Evolutionary conservation across 2,113 vertebrate species (phyloP).

Genomic region (Catharus fuscescens): DNA sequence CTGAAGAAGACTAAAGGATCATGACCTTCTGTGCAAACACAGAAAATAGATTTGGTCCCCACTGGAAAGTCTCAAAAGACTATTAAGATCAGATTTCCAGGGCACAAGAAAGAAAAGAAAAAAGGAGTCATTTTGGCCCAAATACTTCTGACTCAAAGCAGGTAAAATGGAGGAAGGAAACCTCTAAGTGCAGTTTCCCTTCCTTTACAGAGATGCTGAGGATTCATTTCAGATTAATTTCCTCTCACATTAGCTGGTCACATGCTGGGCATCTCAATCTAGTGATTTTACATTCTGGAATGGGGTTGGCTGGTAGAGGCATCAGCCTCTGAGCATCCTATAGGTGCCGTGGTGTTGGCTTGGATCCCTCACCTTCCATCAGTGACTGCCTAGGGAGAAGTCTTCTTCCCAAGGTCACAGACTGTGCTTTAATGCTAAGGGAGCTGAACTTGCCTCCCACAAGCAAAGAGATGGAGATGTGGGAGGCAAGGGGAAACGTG

Average conservation of each 20-base stretch:
- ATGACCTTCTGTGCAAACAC: background rate
- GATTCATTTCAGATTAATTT: background rate
- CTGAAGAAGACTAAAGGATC: background rate
- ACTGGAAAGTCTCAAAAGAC: background rate
- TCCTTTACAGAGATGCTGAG: background rate
- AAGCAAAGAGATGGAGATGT: background rate
- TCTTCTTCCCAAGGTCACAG: background rate
- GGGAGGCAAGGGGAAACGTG: background rate
- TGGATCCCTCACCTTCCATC: background rate
- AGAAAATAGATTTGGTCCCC: background rate
- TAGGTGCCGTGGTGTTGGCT: background rate
- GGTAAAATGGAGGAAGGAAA: background rate
- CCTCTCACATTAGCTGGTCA: background rate
- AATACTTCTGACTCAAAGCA: background rate
- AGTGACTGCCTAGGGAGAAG: background rate
- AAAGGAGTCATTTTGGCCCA: background rate
- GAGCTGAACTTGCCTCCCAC: background rate
- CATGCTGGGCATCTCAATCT: background rate
- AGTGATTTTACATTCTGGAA: background rate
- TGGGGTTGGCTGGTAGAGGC: fast-evolving
- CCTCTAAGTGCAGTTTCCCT: fast-evolving
- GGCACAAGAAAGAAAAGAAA: background rate
- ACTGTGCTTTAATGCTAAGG: background rate
- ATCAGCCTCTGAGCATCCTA: background rate
- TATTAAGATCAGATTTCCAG: background rate